Evolutionary conservation across 2,888 invertebrate genomes (phyloP), one percentile per base, ranked within the genome.

Genomic region (Drosophila meridiana): DNA sequence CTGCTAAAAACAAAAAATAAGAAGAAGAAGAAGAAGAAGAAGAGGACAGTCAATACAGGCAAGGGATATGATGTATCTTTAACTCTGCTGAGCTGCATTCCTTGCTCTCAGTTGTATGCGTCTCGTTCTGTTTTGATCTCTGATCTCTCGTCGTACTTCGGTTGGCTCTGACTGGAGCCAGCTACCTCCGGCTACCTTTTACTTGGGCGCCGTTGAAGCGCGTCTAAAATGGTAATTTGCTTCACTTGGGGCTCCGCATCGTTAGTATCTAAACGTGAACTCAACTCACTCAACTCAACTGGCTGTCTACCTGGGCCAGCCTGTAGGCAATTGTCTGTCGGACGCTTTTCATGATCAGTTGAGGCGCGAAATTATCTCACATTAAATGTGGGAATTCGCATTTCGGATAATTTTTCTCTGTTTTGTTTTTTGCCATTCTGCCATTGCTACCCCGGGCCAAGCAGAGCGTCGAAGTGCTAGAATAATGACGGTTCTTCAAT

Each of bases 191-290:
- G 76, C 62, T 76, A 73, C 69, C 73, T 77, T 69, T 73, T 67
- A 70, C 78, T 83, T 78, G 84, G 65, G 72, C 71, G 78, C 68
- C 82, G 67, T 71, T 87, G 65, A 86, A 86, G 81, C 83, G 77
- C 72, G 70, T 74, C 87, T 76, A 81, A 87, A 81, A 87, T 80
- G 83, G 73, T 81, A 81, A 89, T 89, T 87, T 80, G 70, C 84
- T 62, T 72, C 69, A 57, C 57, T 69, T 76, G 70, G 61, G 71
- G 66, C 67, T 62, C 66, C 57, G 73, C 73, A 81, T 76, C 65
- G 73, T 79, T 82, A 74, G 67, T 61, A 60, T 60, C 69, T 58
- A 7, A 70, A 50, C 56, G 48, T 55, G 68, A 73, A 65, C 72
- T 67, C 38, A 60, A 64, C 67, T 68, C 57, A 65, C 34, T 36